Percentiles rank a stretch among this genome's conserved stretches.
These are phyloP conservation scores for Helostoma temminkii DNA, from an alignment of 2,797 vertebrate genomes.

Conservation along the genomic window DNA sequence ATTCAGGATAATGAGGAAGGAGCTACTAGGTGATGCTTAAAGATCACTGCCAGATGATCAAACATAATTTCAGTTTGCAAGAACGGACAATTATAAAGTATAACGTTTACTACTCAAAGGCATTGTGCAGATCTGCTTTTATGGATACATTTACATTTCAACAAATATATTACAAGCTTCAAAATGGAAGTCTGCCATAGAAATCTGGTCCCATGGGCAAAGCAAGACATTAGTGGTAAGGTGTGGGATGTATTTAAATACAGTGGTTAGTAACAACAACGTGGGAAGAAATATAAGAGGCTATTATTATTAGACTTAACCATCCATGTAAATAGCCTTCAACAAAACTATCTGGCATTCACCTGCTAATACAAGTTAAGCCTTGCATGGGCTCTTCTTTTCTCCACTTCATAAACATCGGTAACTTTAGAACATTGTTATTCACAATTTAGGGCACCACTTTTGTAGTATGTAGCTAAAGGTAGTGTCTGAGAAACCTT, in stretches of 20 bases:
- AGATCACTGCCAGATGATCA: constrained; percentile 68
- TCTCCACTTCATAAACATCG: neutral
- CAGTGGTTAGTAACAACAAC: constrained; percentile 41
- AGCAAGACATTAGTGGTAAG: constrained; percentile 35
- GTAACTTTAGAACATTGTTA: neutral
- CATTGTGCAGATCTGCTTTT: constrained; percentile 39
- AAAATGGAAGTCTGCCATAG: constrained; percentile 13
- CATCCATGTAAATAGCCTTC: constrained; percentile 45
- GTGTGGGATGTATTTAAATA: constrained; percentile 55
- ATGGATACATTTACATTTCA: constrained; percentile 58
- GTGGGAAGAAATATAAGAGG: constrained; percentile 49
- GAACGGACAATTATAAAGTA: constrained; percentile 59
- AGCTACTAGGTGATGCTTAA: constrained; percentile 54
- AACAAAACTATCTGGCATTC: constrained; percentile 39
- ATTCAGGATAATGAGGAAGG: constrained; percentile 64
- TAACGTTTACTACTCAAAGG: constrained; percentile 21
- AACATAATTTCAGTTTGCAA: constrained; percentile 44
- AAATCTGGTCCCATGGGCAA: constrained; percentile 46
- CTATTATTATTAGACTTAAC: constrained; percentile 55
- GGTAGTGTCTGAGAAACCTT: neutral
- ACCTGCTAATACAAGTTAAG: constrained; percentile 23
- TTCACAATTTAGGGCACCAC: neutral
- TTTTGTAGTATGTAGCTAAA: neutral
- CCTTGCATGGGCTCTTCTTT: neutral
- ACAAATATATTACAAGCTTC: constrained; percentile 34